Conservation (phyloP, 2,888 invertebrate genomes). For the Eupithecia abbreviata region DNA sequence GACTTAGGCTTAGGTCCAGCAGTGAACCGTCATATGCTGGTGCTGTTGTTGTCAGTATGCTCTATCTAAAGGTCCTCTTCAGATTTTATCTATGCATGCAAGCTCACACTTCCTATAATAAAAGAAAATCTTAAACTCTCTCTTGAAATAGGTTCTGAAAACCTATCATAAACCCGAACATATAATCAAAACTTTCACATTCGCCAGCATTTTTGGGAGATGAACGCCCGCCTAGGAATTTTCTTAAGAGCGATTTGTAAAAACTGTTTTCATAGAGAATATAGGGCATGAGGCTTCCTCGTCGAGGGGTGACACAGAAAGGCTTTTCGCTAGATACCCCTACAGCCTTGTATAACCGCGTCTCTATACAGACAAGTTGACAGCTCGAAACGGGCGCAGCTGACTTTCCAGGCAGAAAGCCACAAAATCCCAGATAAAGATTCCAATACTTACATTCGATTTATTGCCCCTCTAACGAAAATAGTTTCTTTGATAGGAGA, state of each 20-base stretch:
- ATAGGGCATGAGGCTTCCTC: conserved; percentile 69
- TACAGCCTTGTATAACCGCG: conserved; percentile 48
- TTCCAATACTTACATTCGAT: conserved; percentile 5
- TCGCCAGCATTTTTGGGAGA: background rate
- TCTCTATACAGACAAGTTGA: conserved; percentile 33
- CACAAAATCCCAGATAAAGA: conserved; percentile 2
- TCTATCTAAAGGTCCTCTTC: background rate
- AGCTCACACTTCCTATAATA: background rate
- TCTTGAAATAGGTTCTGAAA: background rate
- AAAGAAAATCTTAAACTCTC: background rate
- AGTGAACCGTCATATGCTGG: background rate
- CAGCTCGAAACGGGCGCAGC: conserved; percentile 24
- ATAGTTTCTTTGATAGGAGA: background rate
- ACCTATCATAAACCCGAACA: background rate
- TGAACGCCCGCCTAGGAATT: conserved; percentile 21
- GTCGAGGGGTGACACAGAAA: conserved; percentile 73
- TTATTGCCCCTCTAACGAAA: conserved; percentile 4
- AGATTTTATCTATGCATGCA: background rate
- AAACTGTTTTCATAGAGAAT: conserved; percentile 72
- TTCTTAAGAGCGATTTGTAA: conserved; percentile 54
- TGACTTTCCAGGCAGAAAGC: conserved; percentile 9
- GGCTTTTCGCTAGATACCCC: conserved; percentile 63
- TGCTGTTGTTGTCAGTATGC: background rate
- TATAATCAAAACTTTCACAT: background rate
- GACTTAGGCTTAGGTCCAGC: background rate